Percentiles rank a stretch among this genome's conserved stretches.
Conservation (phyloP, 2,888 invertebrate species). For the Phyllotreta striolata region DNA sequence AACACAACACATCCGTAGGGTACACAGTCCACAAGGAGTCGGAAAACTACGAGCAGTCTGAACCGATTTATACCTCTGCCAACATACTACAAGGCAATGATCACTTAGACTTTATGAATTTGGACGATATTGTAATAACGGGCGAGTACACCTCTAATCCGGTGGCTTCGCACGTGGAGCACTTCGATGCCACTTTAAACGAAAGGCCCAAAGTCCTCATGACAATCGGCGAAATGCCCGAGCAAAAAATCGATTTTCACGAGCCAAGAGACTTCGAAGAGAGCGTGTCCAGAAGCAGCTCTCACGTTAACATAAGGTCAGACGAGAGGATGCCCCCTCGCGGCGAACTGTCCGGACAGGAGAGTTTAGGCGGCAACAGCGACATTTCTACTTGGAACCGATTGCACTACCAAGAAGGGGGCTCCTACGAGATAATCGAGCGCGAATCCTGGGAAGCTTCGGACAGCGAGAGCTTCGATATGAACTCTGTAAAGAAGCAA, state of each 20-base stretch:
- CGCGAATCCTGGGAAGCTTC: conserved; percentile 74
- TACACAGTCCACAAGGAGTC: conserved; percentile 35
- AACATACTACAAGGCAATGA: conserved; percentile 53
- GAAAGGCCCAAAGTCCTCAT: conserved; percentile 55
- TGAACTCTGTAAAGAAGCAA: conserved; percentile 33
- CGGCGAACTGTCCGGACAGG: conserved; percentile 87
- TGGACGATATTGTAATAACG: conserved; percentile 62
- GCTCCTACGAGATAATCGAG: conserved; percentile 71
- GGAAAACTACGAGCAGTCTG: conserved; percentile 46
- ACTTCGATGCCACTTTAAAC: conserved; percentile 52
- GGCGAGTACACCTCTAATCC: conserved; percentile 55
- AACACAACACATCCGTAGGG: conserved; percentile 29
- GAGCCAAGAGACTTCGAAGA: conserved; percentile 58
- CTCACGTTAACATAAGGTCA: conserved; percentile 81
- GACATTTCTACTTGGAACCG: conserved; percentile 76
- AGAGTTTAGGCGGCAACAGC: conserved; percentile 81
- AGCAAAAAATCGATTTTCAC: conserved; percentile 42
- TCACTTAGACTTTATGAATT: conserved; percentile 62
- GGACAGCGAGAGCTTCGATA: conserved; percentile 68
- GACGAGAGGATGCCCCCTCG: conserved; percentile 89
- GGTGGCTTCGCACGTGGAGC: conserved; percentile 55
- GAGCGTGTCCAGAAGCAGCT: conserved; percentile 61
- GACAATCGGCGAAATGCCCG: conserved; percentile 55
- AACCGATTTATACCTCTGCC: conserved; percentile 51
- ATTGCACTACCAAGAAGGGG: conserved; percentile 71